Percentiles rank a stretch among this genome's conserved stretches.
Evolutionary conservation across 92 coral and sea anemone species (phyloP).

Genomic region (Chrysogorgia sp.): DNA sequence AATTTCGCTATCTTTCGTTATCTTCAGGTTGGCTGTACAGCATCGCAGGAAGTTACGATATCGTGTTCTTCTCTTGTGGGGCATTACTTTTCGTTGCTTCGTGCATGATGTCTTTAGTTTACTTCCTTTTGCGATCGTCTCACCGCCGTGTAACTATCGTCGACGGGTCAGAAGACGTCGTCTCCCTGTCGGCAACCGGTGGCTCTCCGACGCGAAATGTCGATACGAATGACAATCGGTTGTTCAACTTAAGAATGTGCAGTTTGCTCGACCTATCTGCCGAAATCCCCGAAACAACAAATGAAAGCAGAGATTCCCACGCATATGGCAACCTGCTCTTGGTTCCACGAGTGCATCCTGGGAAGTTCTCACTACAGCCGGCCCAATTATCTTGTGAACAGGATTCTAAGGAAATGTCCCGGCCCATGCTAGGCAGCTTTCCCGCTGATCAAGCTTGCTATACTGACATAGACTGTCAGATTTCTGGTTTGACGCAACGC

Average conservation of each 20-base stretch:
- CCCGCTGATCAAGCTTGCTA: background rate
- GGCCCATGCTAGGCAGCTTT: background rate
- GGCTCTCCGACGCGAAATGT: background rate
- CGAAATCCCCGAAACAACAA: no score
- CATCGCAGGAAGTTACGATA: constrained; percentile 4
- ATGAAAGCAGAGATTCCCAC: no score
- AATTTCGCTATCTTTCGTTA: background rate
- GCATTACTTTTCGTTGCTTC: constrained; percentile 19
- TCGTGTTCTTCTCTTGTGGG: constrained; percentile 14
- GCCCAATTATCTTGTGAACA: no score
- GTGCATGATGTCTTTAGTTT: background rate
- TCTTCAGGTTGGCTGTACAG: constrained; percentile 27
- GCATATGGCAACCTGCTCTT: no score
- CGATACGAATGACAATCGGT: background rate
- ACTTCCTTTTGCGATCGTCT: background rate
- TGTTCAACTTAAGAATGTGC: background rate
- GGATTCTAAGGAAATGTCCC: background rate
- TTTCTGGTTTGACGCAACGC: no score
- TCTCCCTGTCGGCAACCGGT: no score
- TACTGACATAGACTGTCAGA: background rate
- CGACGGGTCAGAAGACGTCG: no score
- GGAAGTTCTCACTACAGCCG: no score
- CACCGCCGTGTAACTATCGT: no score
- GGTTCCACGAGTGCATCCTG: no score
- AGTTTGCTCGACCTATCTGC: background rate